A percentile compares a stretch with the other conserved stretches of the same genome.
Evolutionary conservation across 2,888 invertebrate species (phyloP).

Genomic region (Biston stratarius): DNA sequence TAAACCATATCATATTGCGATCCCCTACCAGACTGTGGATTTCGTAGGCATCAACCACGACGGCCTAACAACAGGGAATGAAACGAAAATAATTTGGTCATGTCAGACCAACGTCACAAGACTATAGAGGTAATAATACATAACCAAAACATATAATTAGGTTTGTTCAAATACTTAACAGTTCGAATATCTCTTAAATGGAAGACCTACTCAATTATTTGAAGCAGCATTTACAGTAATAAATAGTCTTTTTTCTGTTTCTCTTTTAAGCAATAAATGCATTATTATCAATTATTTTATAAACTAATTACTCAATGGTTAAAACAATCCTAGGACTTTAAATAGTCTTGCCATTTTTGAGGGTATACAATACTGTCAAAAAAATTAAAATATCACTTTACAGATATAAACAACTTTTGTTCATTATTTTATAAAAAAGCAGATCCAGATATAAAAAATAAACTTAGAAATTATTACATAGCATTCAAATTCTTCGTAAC

Average conservation of each 20-base stretch:
- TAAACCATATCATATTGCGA: no score
- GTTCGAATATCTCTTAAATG: constrained; percentile 3
- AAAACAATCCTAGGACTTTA: constrained; percentile 7
- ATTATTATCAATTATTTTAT: no score
- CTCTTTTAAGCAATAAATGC: no score
- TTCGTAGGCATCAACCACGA: no score
- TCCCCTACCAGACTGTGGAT: no score
- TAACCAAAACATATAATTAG: background rate
- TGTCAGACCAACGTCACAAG: no score
- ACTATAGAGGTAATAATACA: background rate
- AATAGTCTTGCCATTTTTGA: constrained; percentile 26
- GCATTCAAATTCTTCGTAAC: constrained; percentile 21
- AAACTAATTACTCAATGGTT: background rate
- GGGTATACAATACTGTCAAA: constrained; percentile 3
- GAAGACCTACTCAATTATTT: constrained; percentile 17
- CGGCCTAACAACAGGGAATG: no score
- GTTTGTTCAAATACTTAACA: background rate
- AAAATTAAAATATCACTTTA: background rate
- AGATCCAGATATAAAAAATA: background rate
- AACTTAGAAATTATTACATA: constrained; percentile 1
- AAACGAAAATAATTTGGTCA: no score
- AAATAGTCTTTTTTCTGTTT: background rate
- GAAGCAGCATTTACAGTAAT: background rate
- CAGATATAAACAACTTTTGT: background rate
- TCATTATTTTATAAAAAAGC: background rate